Percentiles rank a stretch among this genome's conserved stretches.
phyloP scores from a whole-genome alignment of 2,888 invertebrate species.

The Myathropa florea region DNA sequence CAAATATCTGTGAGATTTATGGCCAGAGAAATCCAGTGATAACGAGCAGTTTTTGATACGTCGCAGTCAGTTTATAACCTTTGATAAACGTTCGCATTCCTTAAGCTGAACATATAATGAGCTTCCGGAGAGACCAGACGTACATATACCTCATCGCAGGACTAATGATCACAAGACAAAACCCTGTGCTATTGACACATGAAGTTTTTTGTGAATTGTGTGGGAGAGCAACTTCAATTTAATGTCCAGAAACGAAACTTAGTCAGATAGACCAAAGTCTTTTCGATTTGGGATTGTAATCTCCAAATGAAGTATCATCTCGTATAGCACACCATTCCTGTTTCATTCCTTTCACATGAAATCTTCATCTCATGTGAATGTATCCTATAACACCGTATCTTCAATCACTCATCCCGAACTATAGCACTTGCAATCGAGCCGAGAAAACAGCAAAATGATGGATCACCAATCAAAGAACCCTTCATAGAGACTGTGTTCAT shows the following conservation, averaged over 20 bases:
- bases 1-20: neutral
- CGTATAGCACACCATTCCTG: neutral
- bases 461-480: constrained; percentile 80
- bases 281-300: neutral
- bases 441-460: constrained; percentile 77
- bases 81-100: neutral
- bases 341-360: neutral
- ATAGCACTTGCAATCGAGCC: constrained; percentile 23
- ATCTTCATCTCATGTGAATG: neutral
- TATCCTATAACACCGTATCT: neutral
- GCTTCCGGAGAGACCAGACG: too few relatives aligned
- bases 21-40: neutral
- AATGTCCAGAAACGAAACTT: neutral
- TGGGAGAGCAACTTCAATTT: neutral
- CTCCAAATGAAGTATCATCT: neutral
- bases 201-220: neutral
- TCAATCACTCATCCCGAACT: constrained; percentile 3
- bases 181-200: too few relatives aligned
- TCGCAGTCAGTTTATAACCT: too few relatives aligned
- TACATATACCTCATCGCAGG: too few relatives aligned
- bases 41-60: neutral
- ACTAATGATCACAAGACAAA: too few relatives aligned
- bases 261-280: neutral
- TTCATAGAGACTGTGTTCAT: constrained; percentile 26
- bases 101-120: neutral